Evolutionary conservation across 2,113 vertebrate genomes (phyloP), one percentile per base, ranked within the genome.

Genomic region (Tauraco erythrolophus): DNA sequence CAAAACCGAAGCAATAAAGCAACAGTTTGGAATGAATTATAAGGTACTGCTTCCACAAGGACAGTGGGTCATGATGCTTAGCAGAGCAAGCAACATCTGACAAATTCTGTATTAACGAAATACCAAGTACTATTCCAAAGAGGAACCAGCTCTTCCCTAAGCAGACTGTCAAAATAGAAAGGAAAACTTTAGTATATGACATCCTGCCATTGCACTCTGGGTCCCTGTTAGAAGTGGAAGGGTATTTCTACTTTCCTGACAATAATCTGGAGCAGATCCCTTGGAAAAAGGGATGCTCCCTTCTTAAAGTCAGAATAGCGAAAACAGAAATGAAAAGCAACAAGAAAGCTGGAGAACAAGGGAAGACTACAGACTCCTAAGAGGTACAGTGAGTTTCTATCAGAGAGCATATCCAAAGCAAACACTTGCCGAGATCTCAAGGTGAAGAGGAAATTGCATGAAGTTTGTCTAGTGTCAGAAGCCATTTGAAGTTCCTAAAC

Each of bases 341-440:
- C 14, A 45, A 43, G 31, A 51, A 85, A 65, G 41, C 11, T 56
- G 41, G 10, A 56, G 41, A 84, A 84, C 14, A 60, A 61, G 41
- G 11, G n/a, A 70, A 70, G 45, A 65, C 51, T 60, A 76, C 30
- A 54, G 56, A 78, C 19, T 74, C 27, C 31, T 13, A 45, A 58
- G 74, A 81, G 9, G 7, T 53, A 82, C 41, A 50, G 35, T 19
- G n/a, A 82, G 39, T 33, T 71, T 41, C 14, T 41, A 48, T 13
- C 16, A 46, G 28, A 85, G 70, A 71, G 56, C 14, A 92, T 92
- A 92, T 45, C 41, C 85, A 96, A 89, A 93, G 31, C n/a, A 92
- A 96, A 78, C 60, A 70, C 65, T 68, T 71, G 46, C 37, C 88
- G 61, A 82, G 57, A 90, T 71, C 25, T 68, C 25, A 70, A 14